Conservation (phyloP, 2,797 vertebrate species). For the Clarias fuscus region DNA sequence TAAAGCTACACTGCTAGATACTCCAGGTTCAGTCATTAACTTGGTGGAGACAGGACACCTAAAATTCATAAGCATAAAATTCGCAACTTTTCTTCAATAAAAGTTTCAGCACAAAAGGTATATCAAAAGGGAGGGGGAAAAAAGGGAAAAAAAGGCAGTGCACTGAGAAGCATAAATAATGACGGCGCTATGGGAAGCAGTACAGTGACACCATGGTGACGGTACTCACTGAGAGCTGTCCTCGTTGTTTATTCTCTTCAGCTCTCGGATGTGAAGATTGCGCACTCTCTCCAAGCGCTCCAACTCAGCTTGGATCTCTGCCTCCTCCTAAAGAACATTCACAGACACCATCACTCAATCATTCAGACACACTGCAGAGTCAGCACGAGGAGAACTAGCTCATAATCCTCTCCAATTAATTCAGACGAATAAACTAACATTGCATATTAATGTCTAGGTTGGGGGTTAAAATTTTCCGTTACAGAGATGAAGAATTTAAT, state of each 20-base stretch:
- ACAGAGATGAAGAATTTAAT: background rate
- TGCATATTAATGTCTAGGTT: background rate
- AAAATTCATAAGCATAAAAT: background rate
- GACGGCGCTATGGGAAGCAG: constrained; percentile 9
- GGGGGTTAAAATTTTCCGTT: background rate
- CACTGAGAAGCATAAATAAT: constrained; percentile 33
- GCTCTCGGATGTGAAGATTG: constrained; percentile 99
- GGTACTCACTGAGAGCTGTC: constrained; percentile 97
- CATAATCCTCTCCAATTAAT: constrained; percentile 31
- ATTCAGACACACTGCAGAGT: background rate
- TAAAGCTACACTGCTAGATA: background rate
- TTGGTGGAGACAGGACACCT: background rate
- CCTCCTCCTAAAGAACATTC: constrained; percentile 87
- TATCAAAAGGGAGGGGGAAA: no score
- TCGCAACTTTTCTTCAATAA: background rate
- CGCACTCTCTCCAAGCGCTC: constrained; percentile 98
- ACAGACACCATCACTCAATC: constrained; percentile 22
- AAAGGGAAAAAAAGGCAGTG: background rate
- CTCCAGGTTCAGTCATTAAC: background rate
- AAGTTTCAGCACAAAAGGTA: background rate
- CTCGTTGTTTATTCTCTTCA: constrained; percentile 99
- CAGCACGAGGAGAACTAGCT: constrained; percentile 58
- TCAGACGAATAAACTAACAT: background rate
- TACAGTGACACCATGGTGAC: constrained; percentile 11
- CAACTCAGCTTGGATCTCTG: constrained; percentile 99